Percentiles rank a stretch among this genome's conserved stretches.
Conservation (phyloP, 2,888 invertebrate species). For the Drosophila paranaensis region DNA sequence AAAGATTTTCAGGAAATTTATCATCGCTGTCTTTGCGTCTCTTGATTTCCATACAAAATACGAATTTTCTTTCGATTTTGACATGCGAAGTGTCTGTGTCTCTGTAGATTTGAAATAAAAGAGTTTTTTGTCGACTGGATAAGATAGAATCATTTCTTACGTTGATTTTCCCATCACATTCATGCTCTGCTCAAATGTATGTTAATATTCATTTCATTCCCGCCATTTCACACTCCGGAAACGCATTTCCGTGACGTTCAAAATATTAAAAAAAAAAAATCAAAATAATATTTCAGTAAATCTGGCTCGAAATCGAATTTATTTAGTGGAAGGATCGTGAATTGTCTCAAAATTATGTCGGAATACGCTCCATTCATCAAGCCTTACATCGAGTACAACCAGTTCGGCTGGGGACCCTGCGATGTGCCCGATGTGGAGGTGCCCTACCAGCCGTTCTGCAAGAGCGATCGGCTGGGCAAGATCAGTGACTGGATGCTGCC, state of each 20-base stretch:
- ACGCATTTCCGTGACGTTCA: neutral
- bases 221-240: neutral
- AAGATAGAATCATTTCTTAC: too few species aligned
- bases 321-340: neutral
- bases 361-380: conserved; percentile 77
- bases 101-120: too few species aligned
- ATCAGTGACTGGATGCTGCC: conserved; percentile 99
- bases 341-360: conserved; percentile 39
- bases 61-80: too few species aligned
- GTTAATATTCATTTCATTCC: neutral
- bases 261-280: neutral
- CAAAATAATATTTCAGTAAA: neutral
- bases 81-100: too few species aligned
- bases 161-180: neutral
- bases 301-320: neutral
- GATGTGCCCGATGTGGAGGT: conserved; percentile 91
- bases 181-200: neutral
- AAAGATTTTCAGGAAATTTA: neutral
- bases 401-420: conserved; percentile 97
- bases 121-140: too few species aligned
- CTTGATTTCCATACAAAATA: neutral
- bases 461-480: conserved; percentile 98
- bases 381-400: conserved; percentile 83
- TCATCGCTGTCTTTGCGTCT: neutral
- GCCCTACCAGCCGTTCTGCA: conserved; percentile 99